Evolutionary conservation across 2,113 vertebrate species (phyloP).

Genomic region (Paraplagusia blochii): DNA sequence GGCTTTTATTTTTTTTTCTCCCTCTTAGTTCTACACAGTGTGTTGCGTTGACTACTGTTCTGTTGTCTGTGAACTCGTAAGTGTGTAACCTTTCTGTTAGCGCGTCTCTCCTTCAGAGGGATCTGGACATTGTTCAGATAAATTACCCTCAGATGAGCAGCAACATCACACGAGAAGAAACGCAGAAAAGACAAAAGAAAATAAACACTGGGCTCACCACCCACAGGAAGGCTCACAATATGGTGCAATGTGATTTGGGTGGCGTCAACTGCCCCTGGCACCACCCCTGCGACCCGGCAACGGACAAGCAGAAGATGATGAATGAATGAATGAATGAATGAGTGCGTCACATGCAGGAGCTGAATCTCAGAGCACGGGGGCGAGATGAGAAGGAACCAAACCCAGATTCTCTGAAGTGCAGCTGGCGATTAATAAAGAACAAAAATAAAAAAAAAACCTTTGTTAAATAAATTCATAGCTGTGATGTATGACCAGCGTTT

Average conservation of each 20-base stretch:
- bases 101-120: conserved; percentile 56
- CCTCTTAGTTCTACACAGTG: too few relatives aligned
- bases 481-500: neutral
- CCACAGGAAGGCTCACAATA: too few relatives aligned
- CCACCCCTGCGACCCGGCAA: too few relatives aligned
- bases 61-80: conserved; percentile 40
- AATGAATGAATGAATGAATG: conserved; percentile 5
- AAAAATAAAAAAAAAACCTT: conserved; percentile 10
- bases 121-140: conserved; percentile 56
- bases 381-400: conserved; percentile 12
- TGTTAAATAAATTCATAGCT: conserved; percentile 20
- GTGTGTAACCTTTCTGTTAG: conserved; percentile 37
- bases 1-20: neutral
- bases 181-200: neutral
- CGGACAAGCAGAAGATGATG: too few relatives aligned
- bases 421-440: conserved; percentile 10
- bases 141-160: conserved; percentile 58
- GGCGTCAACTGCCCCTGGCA: too few relatives aligned
- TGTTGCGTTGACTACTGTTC: conserved; percentile 30
- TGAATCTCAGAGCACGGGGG: conserved; percentile 11
- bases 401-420: conserved; percentile 15
- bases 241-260: too few relatives aligned
- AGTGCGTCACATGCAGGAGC: conserved; percentile 4
- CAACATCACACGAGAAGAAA: conserved; percentile 42
- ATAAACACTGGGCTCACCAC: too few relatives aligned